Percentiles rank a stretch among this genome's conserved stretches.
These are phyloP conservation scores for Lichenostomus cassidix DNA, from an alignment of 2,113 vertebrate genomes.

Conservation along the genomic window DNA sequence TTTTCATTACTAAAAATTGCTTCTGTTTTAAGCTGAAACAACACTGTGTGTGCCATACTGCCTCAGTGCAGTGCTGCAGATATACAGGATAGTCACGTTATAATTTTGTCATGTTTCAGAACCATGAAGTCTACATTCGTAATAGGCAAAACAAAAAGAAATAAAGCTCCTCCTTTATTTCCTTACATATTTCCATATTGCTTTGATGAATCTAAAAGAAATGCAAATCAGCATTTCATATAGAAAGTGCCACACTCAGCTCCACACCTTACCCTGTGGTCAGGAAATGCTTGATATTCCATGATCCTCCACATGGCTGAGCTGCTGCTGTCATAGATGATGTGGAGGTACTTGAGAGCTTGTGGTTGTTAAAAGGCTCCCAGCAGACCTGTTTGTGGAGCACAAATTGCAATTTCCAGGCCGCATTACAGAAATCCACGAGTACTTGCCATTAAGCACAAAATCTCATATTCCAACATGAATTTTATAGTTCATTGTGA, in stretches of 20 bases:
- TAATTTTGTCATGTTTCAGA: not conserved
- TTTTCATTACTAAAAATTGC: not conserved
- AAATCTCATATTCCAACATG: not conserved
- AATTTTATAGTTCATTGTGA: not conserved
- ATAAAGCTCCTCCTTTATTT: not conserved
- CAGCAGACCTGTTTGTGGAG: not conserved
- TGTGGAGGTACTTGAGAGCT: not conserved
- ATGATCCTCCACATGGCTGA: not conserved
- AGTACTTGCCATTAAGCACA: not conserved
- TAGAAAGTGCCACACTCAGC: not conserved
- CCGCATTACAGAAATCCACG: not conserved
- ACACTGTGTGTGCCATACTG: not conserved
- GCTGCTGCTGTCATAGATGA: not conserved
- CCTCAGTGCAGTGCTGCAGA: not conserved
- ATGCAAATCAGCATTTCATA: constrained; percentile 5
- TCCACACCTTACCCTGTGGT: not conserved
- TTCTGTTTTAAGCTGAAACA: not conserved
- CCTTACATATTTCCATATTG: not conserved
- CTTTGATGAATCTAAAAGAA: not conserved
- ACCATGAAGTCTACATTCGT: not conserved
- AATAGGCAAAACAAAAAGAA: not conserved
- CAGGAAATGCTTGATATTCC: not conserved
- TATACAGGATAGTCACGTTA: not conserved
- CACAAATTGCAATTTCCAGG: not conserved
- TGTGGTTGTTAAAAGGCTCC: not conserved